A percentile compares a stretch with the other conserved stretches of the same genome.
phyloP scores from a whole-genome alignment of 2,113 vertebrate species.

The Cebidichthys violaceus region DNA sequence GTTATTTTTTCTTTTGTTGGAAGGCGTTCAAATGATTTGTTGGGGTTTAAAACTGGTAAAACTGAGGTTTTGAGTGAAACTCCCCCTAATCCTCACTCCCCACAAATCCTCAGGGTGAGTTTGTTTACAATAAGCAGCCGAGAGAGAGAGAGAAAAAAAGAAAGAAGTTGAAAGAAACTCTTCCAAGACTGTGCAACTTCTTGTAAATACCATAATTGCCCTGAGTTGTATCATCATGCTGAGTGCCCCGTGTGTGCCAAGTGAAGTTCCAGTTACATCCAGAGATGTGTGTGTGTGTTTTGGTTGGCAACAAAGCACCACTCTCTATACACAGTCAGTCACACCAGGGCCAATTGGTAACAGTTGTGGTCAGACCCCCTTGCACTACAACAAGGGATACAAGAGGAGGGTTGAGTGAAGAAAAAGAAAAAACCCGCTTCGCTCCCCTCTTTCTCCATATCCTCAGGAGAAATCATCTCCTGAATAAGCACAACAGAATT shows the following conservation, averaged over 20 bases:
- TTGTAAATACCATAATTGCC: constrained; percentile 86
- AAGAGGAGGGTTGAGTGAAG: constrained; percentile 68
- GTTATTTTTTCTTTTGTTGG: constrained; percentile 26
- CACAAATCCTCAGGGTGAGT: constrained; percentile 44
- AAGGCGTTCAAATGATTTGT: constrained; percentile 42
- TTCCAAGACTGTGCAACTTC: constrained; percentile 75
- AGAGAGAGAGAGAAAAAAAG: constrained; percentile 20
- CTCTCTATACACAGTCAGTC: constrained; percentile 72
- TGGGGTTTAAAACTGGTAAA: constrained; percentile 62
- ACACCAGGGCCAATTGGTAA: constrained; percentile 89
- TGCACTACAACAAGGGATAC: constrained; percentile 51
- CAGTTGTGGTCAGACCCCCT: constrained; percentile 86
- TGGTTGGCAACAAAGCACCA: constrained; percentile 86
- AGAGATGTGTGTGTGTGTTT: constrained; percentile 84
- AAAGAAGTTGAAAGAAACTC: constrained; percentile 61
- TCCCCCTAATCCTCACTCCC: constrained; percentile 57
- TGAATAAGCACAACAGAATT: constrained; percentile 91
- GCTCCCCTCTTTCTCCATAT: constrained; percentile 59
- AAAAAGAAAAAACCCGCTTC: constrained; percentile 55
- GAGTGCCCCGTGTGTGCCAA: constrained; percentile 85
- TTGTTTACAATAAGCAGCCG: constrained; percentile 71
- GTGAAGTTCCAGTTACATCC: constrained; percentile 87
- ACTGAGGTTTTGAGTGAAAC: constrained; percentile 60
- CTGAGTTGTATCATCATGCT: constrained; percentile 85
- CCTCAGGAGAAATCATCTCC: constrained; percentile 89